phyloP scores from a whole-genome alignment of 1,140 invertebrate species.

The Hyles vespertilio region DNA sequence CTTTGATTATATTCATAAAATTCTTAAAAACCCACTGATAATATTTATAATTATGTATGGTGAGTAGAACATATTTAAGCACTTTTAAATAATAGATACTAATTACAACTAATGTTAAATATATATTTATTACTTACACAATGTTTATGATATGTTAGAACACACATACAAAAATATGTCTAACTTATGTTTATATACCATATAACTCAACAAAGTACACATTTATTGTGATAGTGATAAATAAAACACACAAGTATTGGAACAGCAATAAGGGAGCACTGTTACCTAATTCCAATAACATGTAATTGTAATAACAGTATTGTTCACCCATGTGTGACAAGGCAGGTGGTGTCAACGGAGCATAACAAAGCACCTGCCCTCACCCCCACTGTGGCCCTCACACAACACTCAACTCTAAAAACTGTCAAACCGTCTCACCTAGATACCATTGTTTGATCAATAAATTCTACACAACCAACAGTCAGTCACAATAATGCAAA shows the following conservation, averaged over 20 bases:
- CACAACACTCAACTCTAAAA: slow-evolving; percentile 32
- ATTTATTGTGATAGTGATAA: too few species aligned
- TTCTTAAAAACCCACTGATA: too few species aligned
- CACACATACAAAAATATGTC: too few species aligned
- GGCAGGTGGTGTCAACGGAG: slow-evolving; percentile 57
- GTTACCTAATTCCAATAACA: slow-evolving; percentile 4
- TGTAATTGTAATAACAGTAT: slow-evolving; percentile 29
- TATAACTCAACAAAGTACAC: too few species aligned
- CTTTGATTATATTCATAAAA: too few species aligned
- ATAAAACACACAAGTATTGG: neutral
- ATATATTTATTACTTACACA: too few species aligned
- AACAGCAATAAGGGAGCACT: neutral
- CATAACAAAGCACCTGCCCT: slow-evolving; percentile 61
- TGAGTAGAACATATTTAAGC: too few species aligned
- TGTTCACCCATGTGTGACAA: slow-evolving; percentile 49
- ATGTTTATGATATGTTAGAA: too few species aligned
- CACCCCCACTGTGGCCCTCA: slow-evolving; percentile 45
- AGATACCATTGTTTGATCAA: slow-evolving; percentile 68
- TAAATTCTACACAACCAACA: slow-evolving; percentile 40
- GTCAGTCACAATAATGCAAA: slow-evolving; percentile 42
- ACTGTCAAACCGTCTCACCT: slow-evolving; percentile 38
- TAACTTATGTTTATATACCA: too few species aligned
- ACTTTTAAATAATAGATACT: too few species aligned
- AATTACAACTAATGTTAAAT: too few species aligned
- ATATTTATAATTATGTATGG: too few species aligned